These are phyloP conservation scores for Magallana angulata DNA, from an alignment of 1,140 invertebrate genomes.

Conservation along the genomic window DNA sequence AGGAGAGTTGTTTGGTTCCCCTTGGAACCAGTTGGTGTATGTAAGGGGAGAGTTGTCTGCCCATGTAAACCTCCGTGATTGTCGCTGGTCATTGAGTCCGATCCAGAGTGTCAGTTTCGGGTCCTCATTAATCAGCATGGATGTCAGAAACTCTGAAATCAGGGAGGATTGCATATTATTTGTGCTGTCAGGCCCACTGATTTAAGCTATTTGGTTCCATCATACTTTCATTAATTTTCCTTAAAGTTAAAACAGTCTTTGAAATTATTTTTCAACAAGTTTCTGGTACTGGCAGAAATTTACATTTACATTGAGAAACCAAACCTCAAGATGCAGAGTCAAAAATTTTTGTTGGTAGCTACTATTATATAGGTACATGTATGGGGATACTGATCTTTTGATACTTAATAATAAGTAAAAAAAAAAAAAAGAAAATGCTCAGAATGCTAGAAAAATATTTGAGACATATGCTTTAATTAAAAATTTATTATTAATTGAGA, in stretches of 20 bases:
- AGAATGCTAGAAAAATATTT: background rate
- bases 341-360: too few relatives aligned
- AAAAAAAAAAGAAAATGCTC: too few relatives aligned
- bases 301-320: too few relatives aligned
- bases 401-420: too few relatives aligned
- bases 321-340: too few relatives aligned
- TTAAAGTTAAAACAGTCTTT: background rate
- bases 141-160: background rate
- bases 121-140: background rate
- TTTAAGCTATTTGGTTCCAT: too few relatives aligned
- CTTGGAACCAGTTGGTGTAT: constrained; percentile 38
- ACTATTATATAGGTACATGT: too few relatives aligned
- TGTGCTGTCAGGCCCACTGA: too few relatives aligned
- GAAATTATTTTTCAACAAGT: background rate
- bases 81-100: constrained; percentile 38
- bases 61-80: constrained; percentile 29
- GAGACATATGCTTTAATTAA: background rate
- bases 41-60: constrained; percentile 45
- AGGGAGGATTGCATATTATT: background rate
- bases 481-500: too few relatives aligned
- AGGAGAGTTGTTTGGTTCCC: constrained; percentile 43
- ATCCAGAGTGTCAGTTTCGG: constrained; percentile 35
- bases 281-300: too few relatives aligned
- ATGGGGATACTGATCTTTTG: too few relatives aligned
- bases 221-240: too few relatives aligned